Evolutionary conservation across 2,797 vertebrate genomes (phyloP), one percentile per base, ranked within the genome.

Genomic region (Poecilia wingei): DNA sequence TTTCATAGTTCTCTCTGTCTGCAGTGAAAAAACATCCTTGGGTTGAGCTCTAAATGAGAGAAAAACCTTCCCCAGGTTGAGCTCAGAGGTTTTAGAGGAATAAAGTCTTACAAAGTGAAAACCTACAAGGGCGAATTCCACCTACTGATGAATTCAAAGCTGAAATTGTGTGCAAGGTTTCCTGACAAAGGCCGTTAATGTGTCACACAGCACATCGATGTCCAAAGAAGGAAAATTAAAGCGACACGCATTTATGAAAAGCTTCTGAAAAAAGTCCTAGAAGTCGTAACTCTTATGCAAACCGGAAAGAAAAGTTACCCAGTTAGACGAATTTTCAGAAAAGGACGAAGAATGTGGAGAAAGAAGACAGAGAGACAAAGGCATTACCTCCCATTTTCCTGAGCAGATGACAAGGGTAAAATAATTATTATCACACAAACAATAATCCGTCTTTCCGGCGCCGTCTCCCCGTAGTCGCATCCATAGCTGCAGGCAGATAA

Each of bases 401-500:
- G 81, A 46, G 83, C 88, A 91, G 90, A 95, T 93, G 95, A 96
- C 95, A 95, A 92, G 89, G 79, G 86, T 92, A 92, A 95, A 93
- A 95, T 95, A 95, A 96, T 96, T 95, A 96, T 96, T 94, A 95
- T 92, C 92, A 91, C 91, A 93, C 93, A 95, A 96, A 95, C 95
- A 95, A 95, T 95, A 95, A 96, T 96, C 94, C 80, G 90, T 96
- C 95, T 96, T 94, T 93, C 92, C 91, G 86, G 87, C 84, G 84
- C 92, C 79, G 79, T 92, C 92, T 95, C 93, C 94, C 93, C 86
- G 88, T 92, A 92, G 91, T 94, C 90, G 91, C 88, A 91, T 90
- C 91, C 87, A 78, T 95, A 92, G 95, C 96, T 96, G 73, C 89
- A 93, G 96, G 96, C 96, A 95, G 91, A 95, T 96, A 96, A 96